Percentiles rank a stretch among this genome's conserved stretches.
These are phyloP conservation scores for Galendromus occidentalis DNA, from an alignment of 1,140 invertebrate species.

Conservation along the genomic window DNA sequence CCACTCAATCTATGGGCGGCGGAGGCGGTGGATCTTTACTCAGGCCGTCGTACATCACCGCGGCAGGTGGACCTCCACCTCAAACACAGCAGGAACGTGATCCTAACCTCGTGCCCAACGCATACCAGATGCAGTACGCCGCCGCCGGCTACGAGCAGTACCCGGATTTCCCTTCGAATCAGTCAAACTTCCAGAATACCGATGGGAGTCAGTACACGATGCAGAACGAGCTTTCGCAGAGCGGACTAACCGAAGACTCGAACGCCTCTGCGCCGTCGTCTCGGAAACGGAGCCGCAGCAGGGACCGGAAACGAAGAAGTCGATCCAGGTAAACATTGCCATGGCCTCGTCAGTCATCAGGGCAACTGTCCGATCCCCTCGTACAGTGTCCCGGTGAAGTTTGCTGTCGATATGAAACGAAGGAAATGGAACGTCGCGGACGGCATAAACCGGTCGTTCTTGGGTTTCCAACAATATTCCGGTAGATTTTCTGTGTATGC, in stretches of 20 bases:
- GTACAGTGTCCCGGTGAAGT: too few relatives aligned
- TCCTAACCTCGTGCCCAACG: constrained; percentile 8
- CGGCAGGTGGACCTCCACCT: background rate
- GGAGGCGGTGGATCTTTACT: background rate
- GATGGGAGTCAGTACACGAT: background rate
- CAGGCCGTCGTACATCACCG: constrained; percentile 4
- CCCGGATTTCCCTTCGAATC: background rate
- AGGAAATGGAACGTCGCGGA: too few relatives aligned
- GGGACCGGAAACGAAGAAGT: constrained; percentile 2
- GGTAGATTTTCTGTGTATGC: too few relatives aligned
- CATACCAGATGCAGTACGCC: background rate
- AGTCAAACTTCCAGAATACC: constrained; percentile 9
- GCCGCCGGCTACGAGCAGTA: too few relatives aligned
- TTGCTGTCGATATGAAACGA: too few relatives aligned
- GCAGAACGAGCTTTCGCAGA: background rate
- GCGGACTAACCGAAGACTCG: background rate
- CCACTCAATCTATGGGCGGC: background rate
- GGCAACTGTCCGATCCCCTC: too few relatives aligned
- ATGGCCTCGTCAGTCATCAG: too few relatives aligned
- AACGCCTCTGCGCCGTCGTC: too few relatives aligned
- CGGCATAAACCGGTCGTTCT: too few relatives aligned
- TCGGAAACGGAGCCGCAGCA: background rate
- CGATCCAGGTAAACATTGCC: background rate
- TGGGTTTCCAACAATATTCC: too few relatives aligned
- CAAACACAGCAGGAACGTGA: constrained; percentile 3